Evolutionary conservation across 1,140 invertebrate species (phyloP).

Genomic region (Heliconius hewitsoni): DNA sequence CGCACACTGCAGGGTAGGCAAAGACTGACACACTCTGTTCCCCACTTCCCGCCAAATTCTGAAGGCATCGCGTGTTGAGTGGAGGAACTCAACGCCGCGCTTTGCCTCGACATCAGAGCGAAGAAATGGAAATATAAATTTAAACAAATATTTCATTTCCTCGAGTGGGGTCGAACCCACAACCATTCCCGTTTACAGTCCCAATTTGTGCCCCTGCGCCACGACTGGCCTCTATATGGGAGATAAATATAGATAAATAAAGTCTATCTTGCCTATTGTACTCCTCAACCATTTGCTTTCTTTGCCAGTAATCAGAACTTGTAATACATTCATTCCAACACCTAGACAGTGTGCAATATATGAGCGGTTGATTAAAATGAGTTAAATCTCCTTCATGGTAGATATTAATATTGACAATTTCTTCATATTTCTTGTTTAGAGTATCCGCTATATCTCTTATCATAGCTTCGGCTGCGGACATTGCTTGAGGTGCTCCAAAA

Average conservation of each 20-base stretch:
- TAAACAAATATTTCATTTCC: too few relatives aligned
- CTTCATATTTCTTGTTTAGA: constrained; percentile 77
- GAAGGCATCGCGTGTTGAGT: too few relatives aligned
- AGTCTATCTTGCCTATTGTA: constrained; percentile 83
- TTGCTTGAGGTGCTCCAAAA: constrained; percentile 89
- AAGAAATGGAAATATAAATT: too few relatives aligned
- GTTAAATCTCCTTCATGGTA: constrained; percentile 88
- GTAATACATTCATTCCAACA: constrained; percentile 88
- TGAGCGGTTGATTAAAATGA: constrained; percentile 85
- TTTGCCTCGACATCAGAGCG: too few relatives aligned
- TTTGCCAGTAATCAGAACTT: constrained; percentile 82
- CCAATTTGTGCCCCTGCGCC: too few relatives aligned
- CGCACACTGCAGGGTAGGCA: too few relatives aligned
- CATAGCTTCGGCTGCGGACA: constrained; percentile 86
- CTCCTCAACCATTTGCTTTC: constrained; percentile 79
- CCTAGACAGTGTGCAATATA: constrained; percentile 84
- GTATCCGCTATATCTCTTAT: constrained; percentile 84
- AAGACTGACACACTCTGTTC: too few relatives aligned
- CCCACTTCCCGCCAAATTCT: too few relatives aligned
- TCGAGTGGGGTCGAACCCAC: too few relatives aligned
- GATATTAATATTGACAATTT: constrained; percentile 83
- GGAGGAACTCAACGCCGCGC: too few relatives aligned
- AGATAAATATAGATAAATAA: neutral
- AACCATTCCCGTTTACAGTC: too few relatives aligned
- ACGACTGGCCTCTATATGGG: too few relatives aligned